Evolutionary conservation across 2,888 invertebrate species (phyloP).

Genomic region (Sycophila texana): DNA sequence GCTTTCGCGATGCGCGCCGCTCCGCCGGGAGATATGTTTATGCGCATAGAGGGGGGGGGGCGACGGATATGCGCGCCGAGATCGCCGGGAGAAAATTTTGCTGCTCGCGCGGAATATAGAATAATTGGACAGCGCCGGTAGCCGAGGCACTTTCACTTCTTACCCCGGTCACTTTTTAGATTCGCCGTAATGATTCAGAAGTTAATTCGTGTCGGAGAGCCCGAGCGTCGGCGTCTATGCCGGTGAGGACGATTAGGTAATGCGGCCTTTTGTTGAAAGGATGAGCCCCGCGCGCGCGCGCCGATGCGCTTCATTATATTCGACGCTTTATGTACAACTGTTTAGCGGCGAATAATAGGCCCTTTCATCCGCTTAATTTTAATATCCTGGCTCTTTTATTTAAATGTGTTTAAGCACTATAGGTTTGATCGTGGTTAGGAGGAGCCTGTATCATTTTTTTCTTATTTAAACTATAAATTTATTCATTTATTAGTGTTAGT

Average conservation of each 20-base stretch:
- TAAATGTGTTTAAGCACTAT: too few relatives aligned
- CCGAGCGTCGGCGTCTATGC: background rate
- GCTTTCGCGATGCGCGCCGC: background rate
- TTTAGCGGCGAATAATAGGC: too few relatives aligned
- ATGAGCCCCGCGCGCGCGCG: background rate
- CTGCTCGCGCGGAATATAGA: constrained; percentile 55
- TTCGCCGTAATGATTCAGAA: constrained; percentile 49
- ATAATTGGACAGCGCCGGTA: constrained; percentile 43
- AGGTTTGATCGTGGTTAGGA: too few relatives aligned
- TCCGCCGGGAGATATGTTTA: constrained; percentile 13
- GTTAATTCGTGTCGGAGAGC: constrained; percentile 40
- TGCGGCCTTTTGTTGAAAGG: too few relatives aligned
- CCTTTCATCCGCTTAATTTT: too few relatives aligned
- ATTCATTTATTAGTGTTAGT: too few relatives aligned
- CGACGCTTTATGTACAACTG: background rate
- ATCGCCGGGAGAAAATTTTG: constrained; percentile 58
- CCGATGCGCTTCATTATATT: constrained; percentile 6
- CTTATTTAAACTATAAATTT: too few relatives aligned
- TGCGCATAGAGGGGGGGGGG: background rate
- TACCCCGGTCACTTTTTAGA: constrained; percentile 48
- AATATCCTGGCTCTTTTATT: too few relatives aligned
- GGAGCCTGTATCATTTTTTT: too few relatives aligned
- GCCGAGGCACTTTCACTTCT: constrained; percentile 49
- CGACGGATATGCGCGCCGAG: background rate
- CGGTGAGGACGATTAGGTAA: background rate